These are phyloP conservation scores for Neosilurus mollespiculum DNA, from an alignment of 2,797 vertebrate species.

Conservation along the genomic window DNA sequence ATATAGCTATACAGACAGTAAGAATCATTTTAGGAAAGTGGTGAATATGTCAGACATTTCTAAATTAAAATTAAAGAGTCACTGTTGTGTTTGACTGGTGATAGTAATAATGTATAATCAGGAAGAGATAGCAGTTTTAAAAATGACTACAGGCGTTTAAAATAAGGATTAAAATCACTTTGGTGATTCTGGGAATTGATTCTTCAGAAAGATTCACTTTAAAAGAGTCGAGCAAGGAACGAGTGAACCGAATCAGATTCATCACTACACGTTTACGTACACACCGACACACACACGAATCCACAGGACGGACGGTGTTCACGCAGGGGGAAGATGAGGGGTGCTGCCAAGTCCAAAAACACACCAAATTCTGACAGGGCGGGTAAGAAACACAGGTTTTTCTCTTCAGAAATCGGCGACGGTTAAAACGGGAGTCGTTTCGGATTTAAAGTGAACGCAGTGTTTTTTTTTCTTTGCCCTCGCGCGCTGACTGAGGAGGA, in stretches of 20 bases:
- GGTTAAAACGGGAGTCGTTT: conserved; percentile 4
- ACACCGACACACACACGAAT: not conserved
- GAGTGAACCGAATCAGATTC: conserved; percentile 10
- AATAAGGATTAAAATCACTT: not conserved
- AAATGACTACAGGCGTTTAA: not conserved
- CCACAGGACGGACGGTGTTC: not conserved
- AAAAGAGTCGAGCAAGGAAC: not conserved
- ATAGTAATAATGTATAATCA: too few species aligned
- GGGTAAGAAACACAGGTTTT: conserved; percentile 65
- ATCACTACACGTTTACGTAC: conserved; percentile 3
- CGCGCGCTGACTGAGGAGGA: conserved; percentile 32
- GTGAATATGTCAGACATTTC: too few species aligned
- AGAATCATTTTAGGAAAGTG: not conserved
- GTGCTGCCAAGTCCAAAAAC: conserved; percentile 67
- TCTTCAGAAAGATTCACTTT: conserved; percentile 2
- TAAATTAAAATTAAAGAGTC: not conserved
- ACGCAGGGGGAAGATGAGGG: conserved; percentile 72
- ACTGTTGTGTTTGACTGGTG: not conserved
- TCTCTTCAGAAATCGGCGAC: not conserved
- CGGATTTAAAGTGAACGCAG: conserved; percentile 6
- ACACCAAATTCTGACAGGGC: conserved; percentile 59
- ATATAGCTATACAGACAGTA: not conserved
- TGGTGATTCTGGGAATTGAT: not conserved
- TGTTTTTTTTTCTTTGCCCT: not conserved
- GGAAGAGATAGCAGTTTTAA: not conserved